phyloP scores from a whole-genome alignment of 2,888 invertebrate genomes.

The Dryadula phaetusa region DNA sequence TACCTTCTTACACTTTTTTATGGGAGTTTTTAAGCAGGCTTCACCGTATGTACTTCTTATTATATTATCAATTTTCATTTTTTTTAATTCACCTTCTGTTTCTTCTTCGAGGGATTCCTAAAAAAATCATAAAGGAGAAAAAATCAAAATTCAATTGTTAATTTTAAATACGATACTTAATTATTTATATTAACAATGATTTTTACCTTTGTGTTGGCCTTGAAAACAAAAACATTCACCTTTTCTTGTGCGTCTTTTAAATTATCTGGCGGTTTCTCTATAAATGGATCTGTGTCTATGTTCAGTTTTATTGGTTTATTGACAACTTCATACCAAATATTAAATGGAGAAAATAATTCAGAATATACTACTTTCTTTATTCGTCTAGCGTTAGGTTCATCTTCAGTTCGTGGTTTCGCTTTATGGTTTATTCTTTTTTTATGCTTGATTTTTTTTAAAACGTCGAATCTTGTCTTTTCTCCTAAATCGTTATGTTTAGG shows the following conservation, averaged over 20 bases:
- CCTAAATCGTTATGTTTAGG: constrained; percentile 28
- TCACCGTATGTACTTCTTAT: constrained; percentile 64
- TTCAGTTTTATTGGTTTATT: constrained; percentile 51
- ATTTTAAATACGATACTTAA: too few relatives aligned
- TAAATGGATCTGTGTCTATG: constrained; percentile 24
- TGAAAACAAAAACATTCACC: constrained; percentile 24
- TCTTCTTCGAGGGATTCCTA: not conserved
- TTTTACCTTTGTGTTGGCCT: constrained; percentile 27
- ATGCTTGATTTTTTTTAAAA: constrained; percentile 22
- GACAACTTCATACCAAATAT: constrained; percentile 53
- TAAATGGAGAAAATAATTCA: constrained; percentile 51
- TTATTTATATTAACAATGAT: too few relatives aligned
- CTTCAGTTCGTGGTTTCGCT: constrained; percentile 9
- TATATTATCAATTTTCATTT: constrained; percentile 33
- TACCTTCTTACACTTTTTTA: constrained; percentile 61
- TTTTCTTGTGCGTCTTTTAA: constrained; percentile 9
- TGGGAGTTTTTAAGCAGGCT: constrained; percentile 62
- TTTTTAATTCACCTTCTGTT: not conserved
- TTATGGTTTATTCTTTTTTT: constrained; percentile 22
- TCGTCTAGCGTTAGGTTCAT: constrained; percentile 31
- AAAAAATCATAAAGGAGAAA: too few relatives aligned
- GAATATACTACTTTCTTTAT: constrained; percentile 50
- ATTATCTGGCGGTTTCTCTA: not conserved
- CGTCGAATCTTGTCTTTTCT: constrained; percentile 37
- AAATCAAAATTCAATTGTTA: too few relatives aligned